Base-by-base conservation (phyloP, 2,888 invertebrate genomes). In the Orgyia antiqua region DNA sequence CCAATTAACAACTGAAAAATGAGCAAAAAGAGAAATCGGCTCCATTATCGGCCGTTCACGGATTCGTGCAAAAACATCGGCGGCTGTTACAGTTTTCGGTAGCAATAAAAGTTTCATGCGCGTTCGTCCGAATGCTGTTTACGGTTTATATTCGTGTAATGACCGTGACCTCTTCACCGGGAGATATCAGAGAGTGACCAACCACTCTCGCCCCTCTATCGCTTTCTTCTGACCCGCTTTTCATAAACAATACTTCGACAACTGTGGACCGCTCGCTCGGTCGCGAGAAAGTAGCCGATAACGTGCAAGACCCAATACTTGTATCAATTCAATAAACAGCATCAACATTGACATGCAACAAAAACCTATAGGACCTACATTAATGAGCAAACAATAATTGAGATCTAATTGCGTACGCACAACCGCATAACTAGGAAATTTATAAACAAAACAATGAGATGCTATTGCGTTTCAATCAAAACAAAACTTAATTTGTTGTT, bases 181-280 rank as follows among this genome's bases (percentile, higher is more conserved):
- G 76, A 76, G 82, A 79, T 78, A 77, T 71, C 71, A 66, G 62
- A 64, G 63, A 73, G 55, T 75, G 79, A 73, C 78, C 77, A 66
- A 60, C 58, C 63, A 50, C 58, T 58, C 66, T 65, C 63, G 67
- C 69, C 68, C 69, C 69, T 68, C 15, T 15, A 65, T 71, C 68
- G 79, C 83, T 86, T 83, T 86, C 84, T 78, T 82, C 68, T 86
- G 84, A 83, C 84, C 84, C 77, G 74, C 82, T 86, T 84, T 83
- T 82, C 77, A 69, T 72, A 78, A 82, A 84, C 84, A 84, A 84
- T 84, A 84, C 83, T 77, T 68, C 68, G 72, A 63, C 72, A 69
- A 52, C 64, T 63, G 53, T 58, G 52, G 58, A 53, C 59, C 62
- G 65, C 49, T 67, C 68, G 71, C 61, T 61, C 51, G 55, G 58